Conservation (phyloP, 2,888 invertebrate species). For the Zele albiditarsus region DNA sequence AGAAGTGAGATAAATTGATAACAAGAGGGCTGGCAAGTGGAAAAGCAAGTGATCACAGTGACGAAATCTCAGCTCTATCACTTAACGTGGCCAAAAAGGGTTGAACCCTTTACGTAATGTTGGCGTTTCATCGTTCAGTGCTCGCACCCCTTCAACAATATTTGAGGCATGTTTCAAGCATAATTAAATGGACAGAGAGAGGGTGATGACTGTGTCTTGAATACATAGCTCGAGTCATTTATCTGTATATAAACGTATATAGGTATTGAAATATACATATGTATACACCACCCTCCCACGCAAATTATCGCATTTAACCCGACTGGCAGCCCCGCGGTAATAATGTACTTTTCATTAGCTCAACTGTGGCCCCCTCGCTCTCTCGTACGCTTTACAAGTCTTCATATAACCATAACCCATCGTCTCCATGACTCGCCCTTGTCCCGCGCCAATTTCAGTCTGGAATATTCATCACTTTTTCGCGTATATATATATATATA, state of each 20-base stretch:
- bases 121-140: slow-evolving; percentile 39
- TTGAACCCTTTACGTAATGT: slow-evolving; percentile 64
- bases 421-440: slow-evolving; percentile 31
- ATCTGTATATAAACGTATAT: background rate
- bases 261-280: slow-evolving; percentile 9
- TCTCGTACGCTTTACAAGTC: slow-evolving; percentile 10
- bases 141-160: slow-evolving; percentile 68
- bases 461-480: slow-evolving; percentile 68
- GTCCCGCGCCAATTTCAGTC: slow-evolving; percentile 58
- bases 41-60: slow-evolving; percentile 25
- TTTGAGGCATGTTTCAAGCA: slow-evolving; percentile 72
- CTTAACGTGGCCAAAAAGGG: slow-evolving; percentile 62
- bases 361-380: slow-evolving; percentile 56
- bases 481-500: slow-evolving; percentile 46
- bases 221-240: slow-evolving; percentile 25
- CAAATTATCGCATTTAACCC: slow-evolving; percentile 71
- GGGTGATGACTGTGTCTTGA: slow-evolving; percentile 52
- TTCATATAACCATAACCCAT: background rate
- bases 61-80: slow-evolving; percentile 50
- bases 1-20: background rate
- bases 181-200: slow-evolving; percentile 71
- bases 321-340: slow-evolving; percentile 53
- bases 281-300: slow-evolving; percentile 64
- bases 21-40: background rate
- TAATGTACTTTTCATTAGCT: slow-evolving; percentile 72